Evolutionary conservation across 2,888 invertebrate genomes (phyloP).

Genomic region (Zeuzera pyrina): DNA sequence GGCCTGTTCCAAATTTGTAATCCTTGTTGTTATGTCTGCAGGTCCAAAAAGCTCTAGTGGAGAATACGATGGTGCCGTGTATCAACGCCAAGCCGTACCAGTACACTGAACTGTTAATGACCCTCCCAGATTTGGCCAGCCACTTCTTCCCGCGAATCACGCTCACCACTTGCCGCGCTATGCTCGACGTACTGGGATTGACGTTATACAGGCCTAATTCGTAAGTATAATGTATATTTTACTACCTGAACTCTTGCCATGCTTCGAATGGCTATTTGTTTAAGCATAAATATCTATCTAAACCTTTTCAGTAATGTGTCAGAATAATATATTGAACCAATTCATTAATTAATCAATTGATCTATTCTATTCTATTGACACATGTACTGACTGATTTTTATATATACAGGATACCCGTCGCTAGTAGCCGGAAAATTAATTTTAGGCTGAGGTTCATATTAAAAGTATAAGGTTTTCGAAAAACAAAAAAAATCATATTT

Average conservation of each 20-base stretch:
- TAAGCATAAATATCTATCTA: neutral
- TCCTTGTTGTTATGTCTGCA: slow-evolving; percentile 25
- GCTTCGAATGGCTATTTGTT: neutral
- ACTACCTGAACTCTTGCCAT: neutral
- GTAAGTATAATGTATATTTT: slow-evolving; percentile 66
- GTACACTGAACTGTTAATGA: slow-evolving; percentile 86
- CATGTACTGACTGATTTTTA: too few species aligned
- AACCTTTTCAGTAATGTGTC: too few species aligned
- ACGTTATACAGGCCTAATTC: slow-evolving; percentile 87
- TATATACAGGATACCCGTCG: too few species aligned
- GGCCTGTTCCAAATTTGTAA: too few species aligned
- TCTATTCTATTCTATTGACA: slow-evolving; percentile 7
- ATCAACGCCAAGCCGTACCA: slow-evolving; percentile 90
- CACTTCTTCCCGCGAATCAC: slow-evolving; percentile 86
- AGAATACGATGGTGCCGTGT: slow-evolving; percentile 86
- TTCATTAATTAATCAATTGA: too few species aligned
- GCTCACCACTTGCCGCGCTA: slow-evolving; percentile 82
- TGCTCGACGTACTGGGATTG: slow-evolving; percentile 85
- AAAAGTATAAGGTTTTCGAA: too few species aligned
- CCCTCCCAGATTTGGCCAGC: slow-evolving; percentile 84
- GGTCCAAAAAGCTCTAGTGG: slow-evolving; percentile 85
- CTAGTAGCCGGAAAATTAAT: too few species aligned
- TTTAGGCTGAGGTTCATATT: too few species aligned
- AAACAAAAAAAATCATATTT: too few species aligned
- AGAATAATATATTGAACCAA: too few species aligned